A percentile compares a stretch with the other conserved stretches of the same genome.
These are phyloP conservation scores for Rhagologus leucostigma DNA, from an alignment of 2,113 vertebrate species.

Conservation along the genomic window DNA sequence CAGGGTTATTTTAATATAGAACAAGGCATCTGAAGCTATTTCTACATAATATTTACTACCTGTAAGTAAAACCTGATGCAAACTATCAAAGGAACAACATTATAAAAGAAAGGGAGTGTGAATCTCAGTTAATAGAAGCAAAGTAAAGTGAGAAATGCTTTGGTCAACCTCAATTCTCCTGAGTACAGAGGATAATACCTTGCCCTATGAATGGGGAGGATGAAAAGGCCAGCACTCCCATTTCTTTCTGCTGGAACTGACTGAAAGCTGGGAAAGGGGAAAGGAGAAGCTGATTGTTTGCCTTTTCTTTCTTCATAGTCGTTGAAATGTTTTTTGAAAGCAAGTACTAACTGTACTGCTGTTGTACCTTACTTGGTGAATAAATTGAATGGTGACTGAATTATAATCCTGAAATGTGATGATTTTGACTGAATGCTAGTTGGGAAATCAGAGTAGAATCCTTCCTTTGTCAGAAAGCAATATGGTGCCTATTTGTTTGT, in stretches of 20 bases:
- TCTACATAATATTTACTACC: not conserved
- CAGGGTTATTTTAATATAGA: not conserved
- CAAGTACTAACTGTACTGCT: not conserved
- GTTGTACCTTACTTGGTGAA: not conserved
- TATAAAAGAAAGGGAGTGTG: not conserved
- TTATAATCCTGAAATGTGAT: not conserved
- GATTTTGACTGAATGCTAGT: not conserved
- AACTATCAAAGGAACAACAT: not conserved
- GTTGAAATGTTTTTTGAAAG: not conserved
- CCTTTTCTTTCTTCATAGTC: not conserved
- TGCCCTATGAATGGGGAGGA: not conserved
- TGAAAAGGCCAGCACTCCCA: not conserved
- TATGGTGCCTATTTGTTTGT: not conserved
- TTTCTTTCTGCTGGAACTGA: not conserved
- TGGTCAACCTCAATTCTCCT: not conserved
- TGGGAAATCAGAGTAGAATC: not conserved
- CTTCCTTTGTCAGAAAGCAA: not conserved
- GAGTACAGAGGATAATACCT: not conserved
- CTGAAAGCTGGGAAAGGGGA: not conserved
- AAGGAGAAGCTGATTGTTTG: not conserved
- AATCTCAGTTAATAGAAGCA: not conserved
- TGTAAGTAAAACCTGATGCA: not conserved
- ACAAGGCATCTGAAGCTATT: not conserved
- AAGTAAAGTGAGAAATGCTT: not conserved
- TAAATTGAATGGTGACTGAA: not conserved